Conservation (phyloP, 2,113 vertebrate genomes). For the Piaya cayana region DNA sequence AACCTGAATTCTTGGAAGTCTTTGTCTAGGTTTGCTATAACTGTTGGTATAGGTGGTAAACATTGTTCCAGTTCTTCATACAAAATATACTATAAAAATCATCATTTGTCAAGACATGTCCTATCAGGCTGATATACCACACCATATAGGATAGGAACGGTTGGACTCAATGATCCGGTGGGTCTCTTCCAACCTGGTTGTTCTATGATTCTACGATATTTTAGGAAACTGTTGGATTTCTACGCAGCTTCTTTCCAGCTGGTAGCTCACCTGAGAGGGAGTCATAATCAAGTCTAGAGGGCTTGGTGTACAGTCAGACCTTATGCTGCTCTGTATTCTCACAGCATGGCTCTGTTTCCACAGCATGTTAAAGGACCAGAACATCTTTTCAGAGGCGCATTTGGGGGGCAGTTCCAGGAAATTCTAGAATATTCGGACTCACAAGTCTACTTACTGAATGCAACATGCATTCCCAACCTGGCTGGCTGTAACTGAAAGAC, state of each 20-base stretch:
- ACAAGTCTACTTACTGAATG: not conserved
- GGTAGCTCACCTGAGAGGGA: not conserved
- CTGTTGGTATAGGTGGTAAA: not conserved
- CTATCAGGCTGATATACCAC: not conserved
- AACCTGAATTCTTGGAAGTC: not conserved
- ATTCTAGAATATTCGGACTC: not conserved
- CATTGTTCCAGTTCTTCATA: not conserved
- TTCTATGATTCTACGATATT: no score
- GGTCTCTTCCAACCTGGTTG: no score
- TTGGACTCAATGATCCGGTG: no score
- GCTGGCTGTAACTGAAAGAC: not conserved
- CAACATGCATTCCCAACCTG: not conserved
- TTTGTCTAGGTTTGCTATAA: not conserved
- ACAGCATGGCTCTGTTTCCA: not conserved
- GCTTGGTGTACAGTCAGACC: not conserved
- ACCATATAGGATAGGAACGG: no score
- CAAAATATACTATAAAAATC: not conserved
- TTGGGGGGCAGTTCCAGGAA: not conserved
- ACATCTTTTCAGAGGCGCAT: not conserved
- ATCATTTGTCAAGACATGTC: not conserved
- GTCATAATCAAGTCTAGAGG: not conserved
- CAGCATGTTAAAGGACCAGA: not conserved
- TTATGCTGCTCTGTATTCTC: fast-evolving
- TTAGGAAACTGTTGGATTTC: not conserved
- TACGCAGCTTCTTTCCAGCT: not conserved